Evolutionary conservation across 2,888 invertebrate genomes (phyloP), one percentile per base, ranked within the genome.

Genomic region (Drosophila sordidula): DNA sequence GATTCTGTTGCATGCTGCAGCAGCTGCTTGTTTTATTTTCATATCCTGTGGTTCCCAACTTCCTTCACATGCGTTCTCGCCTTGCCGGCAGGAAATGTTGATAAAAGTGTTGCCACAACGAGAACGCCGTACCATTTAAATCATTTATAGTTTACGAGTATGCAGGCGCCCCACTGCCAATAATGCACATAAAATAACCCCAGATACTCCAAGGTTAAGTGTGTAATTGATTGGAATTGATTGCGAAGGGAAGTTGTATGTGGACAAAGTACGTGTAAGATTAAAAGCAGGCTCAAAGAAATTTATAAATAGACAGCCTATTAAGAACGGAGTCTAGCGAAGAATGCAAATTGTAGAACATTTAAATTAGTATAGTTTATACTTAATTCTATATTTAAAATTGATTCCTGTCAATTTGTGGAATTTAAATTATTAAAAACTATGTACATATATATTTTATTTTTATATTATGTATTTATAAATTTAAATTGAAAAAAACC

Each of bases 51-150:
- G 82, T 63, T 74, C 41, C 45, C 62, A 61, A 52, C 70, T 76
- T 79, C 82, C 81, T 76, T 66, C 65, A 65, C 70, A 80, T 72
- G 57, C 58, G 26, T 61, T 50, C 58, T 47, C 44, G 51, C 57
- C 64, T 65, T 75, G 78, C 68, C 41, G 65, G 51, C 79, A 61
- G 82, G 79, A 80, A 65, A 76, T 81, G 79, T 80, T 81, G 80
- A 80, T 80, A 80, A 80, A 78, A 80, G 72, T 68, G 68, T 63
- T 78, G 76, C 73, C 81, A 81, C 57, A 72, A 70, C 81, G 72
- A 71, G 75, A 61, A 57, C 57, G 66, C 52, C 44, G 46, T 26
- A 9, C 36, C 81, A 81, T 78, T 81, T 81, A 80, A 80, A 81
- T 81, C 81, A 79, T 80, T 79, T 79, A 72, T 69, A 51, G 69